Evolutionary conservation across 1,140 invertebrate species (phyloP).

Genomic region (Doryteuthis pealeii): DNA sequence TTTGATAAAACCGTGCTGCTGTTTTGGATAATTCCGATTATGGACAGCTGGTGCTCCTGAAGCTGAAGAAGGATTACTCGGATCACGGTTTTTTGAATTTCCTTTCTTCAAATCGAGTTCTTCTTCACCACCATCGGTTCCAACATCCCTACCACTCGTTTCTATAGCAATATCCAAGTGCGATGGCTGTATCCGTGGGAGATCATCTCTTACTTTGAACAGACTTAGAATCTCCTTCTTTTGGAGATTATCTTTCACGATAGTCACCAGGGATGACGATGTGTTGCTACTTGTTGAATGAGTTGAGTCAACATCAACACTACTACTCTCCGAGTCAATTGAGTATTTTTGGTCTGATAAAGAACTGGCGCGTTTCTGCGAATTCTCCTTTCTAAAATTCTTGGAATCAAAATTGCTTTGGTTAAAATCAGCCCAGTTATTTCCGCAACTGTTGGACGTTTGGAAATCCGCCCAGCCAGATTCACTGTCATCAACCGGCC

Average conservation of each 20-base stretch:
- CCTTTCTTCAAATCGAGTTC: neutral
- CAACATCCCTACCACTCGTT: too few relatives aligned
- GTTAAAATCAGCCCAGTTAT: constrained; percentile 22
- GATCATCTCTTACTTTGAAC: constrained; percentile 47
- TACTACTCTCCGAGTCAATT: neutral
- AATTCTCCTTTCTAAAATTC: too few relatives aligned
- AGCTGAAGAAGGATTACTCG: too few relatives aligned
- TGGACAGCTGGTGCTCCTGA: neutral
- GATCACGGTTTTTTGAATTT: neutral
- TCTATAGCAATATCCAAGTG: too few relatives aligned
- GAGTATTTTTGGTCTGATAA: constrained; percentile 2
- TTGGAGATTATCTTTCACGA: constrained; percentile 45
- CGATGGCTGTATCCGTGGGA: constrained; percentile 4
- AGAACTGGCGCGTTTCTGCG: too few relatives aligned
- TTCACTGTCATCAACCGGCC: constrained; percentile 30
- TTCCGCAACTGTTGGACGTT: constrained; percentile 10
- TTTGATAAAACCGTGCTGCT: constrained; percentile 13
- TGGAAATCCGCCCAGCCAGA: constrained; percentile 56
- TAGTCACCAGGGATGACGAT: constrained; percentile 23
- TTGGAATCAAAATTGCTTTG: neutral
- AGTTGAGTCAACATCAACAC: constrained; percentile 2
- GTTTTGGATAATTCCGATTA: neutral
- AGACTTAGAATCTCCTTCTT: constrained; percentile 44
- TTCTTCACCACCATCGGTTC: too few relatives aligned
- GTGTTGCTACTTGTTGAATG: constrained; percentile 12